Evolutionary conservation across 2,113 vertebrate species (phyloP).

Genomic region (Mellivora capensis): DNA sequence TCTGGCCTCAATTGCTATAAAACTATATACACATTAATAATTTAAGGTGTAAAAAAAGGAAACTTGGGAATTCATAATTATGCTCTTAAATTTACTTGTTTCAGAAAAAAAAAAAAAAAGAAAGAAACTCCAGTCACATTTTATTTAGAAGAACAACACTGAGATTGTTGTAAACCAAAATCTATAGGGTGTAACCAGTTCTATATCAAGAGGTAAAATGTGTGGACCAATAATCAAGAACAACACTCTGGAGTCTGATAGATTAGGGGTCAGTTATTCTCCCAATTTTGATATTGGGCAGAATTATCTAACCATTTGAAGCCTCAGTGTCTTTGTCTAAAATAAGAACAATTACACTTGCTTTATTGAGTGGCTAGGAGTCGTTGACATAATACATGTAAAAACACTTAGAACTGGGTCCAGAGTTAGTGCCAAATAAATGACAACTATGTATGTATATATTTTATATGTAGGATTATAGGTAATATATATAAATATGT

Average conservation of each 20-base stretch:
- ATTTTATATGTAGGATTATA: neutral
- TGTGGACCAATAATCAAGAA: neutral
- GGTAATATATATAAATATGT: neutral
- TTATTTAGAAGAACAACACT: slow-evolving; percentile 1
- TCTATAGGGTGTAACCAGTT: neutral
- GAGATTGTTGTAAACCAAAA: neutral
- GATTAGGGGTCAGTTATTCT: neutral
- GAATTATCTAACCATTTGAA: neutral
- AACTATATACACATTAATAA: neutral
- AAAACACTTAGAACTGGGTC: neutral
- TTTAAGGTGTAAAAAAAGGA: neutral
- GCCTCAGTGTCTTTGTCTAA: neutral
- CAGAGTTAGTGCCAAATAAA: neutral
- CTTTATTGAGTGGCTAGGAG: neutral
- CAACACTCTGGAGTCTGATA: neutral
- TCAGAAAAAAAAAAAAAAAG: neutral
- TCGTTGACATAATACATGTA: neutral
- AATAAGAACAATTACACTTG: neutral
- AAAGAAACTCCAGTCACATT: neutral
- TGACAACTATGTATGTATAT: neutral
- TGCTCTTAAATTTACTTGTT: neutral
- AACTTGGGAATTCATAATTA: slow-evolving; percentile 16
- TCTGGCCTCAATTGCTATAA: neutral
- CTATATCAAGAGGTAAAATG: neutral
- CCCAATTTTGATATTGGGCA: neutral